Conservation (phyloP, 2,888 invertebrate genomes). For the Agrilus biguttatus region DNA sequence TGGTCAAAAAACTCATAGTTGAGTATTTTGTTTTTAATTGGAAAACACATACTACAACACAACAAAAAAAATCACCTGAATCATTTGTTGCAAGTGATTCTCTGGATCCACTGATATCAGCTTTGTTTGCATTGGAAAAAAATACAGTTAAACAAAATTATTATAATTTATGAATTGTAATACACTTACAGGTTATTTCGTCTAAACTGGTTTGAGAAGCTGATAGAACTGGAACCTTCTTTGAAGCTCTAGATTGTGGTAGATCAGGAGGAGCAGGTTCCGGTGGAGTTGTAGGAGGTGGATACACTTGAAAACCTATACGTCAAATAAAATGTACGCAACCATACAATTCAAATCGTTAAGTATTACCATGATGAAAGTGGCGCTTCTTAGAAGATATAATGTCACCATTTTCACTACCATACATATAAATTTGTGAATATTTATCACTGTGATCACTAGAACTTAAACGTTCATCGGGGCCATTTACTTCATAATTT, state of each 20-base stretch:
- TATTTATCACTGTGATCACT: constrained; percentile 57
- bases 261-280: constrained; percentile 68
- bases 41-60: not conserved
- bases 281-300: constrained; percentile 70
- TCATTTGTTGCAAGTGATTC: constrained; percentile 67
- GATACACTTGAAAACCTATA: constrained; percentile 67
- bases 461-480: constrained; percentile 40
- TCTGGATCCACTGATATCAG: constrained; percentile 68
- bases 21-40: not conserved
- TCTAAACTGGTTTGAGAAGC: constrained; percentile 49
- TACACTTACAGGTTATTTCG: constrained; percentile 45
- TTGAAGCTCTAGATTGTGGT: constrained; percentile 33
- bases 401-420: constrained; percentile 38
- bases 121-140: constrained; percentile 25
- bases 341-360: not conserved
- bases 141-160: constrained; percentile 2
- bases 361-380: constrained; percentile 14
- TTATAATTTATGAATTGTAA: not conserved
- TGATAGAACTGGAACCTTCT: constrained; percentile 33
- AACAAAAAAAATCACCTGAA: constrained; percentile 47
- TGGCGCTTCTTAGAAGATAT: constrained; percentile 19
- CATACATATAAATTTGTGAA: constrained; percentile 46
- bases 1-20: not conserved
- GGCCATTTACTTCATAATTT: constrained; percentile 49
- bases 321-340: not conserved